These are phyloP conservation scores for Rhagologus leucostigma DNA, from an alignment of 2,113 vertebrate genomes.

Conservation along the genomic window DNA sequence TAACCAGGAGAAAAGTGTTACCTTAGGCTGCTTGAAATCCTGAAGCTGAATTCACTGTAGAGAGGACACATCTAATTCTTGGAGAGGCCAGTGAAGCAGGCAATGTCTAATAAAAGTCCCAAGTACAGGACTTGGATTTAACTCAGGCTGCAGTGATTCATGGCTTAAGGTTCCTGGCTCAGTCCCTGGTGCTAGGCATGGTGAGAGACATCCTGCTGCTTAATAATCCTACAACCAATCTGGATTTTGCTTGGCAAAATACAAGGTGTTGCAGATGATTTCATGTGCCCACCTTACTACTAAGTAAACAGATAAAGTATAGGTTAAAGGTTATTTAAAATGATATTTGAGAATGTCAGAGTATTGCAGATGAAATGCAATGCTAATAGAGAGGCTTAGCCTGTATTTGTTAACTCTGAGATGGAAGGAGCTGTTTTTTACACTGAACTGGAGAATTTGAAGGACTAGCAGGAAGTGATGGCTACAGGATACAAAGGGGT, in stretches of 20 bases:
- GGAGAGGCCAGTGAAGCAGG: neutral
- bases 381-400: neutral
- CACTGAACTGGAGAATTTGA: slow-evolving; percentile 32
- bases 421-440: slow-evolving; percentile 6
- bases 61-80: neutral
- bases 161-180: slow-evolving; percentile 35
- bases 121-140: neutral
- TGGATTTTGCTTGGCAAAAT: neutral
- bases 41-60: neutral
- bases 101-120: neutral
- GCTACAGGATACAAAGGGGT: slow-evolving; percentile 40
- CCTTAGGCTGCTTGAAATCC: neutral
- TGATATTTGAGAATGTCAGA: neutral
- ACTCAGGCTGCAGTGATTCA: slow-evolving; percentile 39
- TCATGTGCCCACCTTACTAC: neutral
- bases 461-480: slow-evolving; percentile 43
- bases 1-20: neutral
- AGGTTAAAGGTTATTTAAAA: neutral
- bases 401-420: neutral
- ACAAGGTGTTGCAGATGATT: neutral
- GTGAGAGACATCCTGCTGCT: slow-evolving; percentile 24
- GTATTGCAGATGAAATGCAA: neutral
- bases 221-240: neutral
- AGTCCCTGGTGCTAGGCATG: neutral
- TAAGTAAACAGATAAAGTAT: neutral